Evolutionary conservation across 1,140 invertebrate genomes (phyloP), one percentile per base, ranked within the genome.

Genomic region (Drosophila insularis): DNA sequence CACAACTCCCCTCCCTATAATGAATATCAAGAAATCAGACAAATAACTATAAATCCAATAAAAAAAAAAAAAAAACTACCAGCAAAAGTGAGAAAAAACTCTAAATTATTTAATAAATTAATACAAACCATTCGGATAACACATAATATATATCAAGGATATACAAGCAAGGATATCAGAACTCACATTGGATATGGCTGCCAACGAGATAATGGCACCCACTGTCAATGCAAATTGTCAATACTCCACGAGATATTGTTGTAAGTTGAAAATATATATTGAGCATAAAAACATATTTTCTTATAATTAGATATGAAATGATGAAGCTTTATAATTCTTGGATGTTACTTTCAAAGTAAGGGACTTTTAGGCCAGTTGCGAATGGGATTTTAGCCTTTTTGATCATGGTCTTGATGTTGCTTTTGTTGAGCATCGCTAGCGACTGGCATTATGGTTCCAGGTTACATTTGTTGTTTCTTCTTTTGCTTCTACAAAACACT

Each of bases 181-280:
- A 10, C 50, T 53, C 37, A 71, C 50, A 68, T 50, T 84, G 84
- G 80, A 89, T 79, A 90, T 90, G 89, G 89, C 89, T 75, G 90
- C 76, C 82, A 91, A 89, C 76, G 90, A 91, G 80, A 91, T 91
- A 58, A 90, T 91, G 90, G 84, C 89, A 74, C 90, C 90, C 62
- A 84, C 75, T 76, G 90, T 91, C 78, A 91, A 91, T 78, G 82
- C 90, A 14, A 91, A 91, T 77, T 91, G 90, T 67, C 90, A 91
- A 69, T 91, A 91, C 75, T 91, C 90, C 14, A 91, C 90, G 64
- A 78, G 90, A 84, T 91, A 91, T 77, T 91, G 90, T 85, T 91
- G 90, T 91, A 91, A 91, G 90, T 90, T 67, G 11, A 19, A 61
- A 4, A 23, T 6, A 27, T 27, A 11, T 19, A 32, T 46, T 1